phyloP scores from a whole-genome alignment of 2,888 invertebrate species.

The Sinodicranocentrus sp. region DNA sequence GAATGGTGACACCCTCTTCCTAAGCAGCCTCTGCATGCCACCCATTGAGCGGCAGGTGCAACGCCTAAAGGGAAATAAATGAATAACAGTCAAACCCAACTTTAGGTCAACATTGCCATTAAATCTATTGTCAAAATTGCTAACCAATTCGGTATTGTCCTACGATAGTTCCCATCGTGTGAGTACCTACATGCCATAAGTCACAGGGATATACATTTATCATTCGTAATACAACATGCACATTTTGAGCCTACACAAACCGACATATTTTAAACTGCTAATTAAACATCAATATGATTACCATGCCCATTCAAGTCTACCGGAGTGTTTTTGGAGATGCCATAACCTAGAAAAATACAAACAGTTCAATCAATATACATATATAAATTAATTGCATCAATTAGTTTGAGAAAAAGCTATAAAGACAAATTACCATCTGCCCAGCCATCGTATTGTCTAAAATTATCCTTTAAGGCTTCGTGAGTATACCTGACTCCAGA shows the following conservation, averaged over 20 bases:
- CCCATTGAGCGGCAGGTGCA: constrained; percentile 45
- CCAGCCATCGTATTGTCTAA: constrained; percentile 22
- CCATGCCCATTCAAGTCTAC: constrained; percentile 36
- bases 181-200: too few species aligned
- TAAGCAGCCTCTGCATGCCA: constrained; percentile 34
- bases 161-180: constrained; percentile 44
- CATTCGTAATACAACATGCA: too few species aligned
- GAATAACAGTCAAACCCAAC: too few species aligned
- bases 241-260: too few species aligned
- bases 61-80: too few species aligned
- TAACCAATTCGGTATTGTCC: constrained; percentile 29
- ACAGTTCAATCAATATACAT: too few species aligned
- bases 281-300: background rate
- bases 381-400: background rate
- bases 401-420: background rate
- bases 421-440: constrained; percentile 16
- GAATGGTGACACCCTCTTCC: background rate
- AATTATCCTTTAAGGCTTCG: constrained; percentile 5
- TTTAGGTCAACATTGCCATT: background rate
- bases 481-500: constrained; percentile 33
- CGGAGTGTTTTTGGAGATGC: too few species aligned
- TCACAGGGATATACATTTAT: too few species aligned
- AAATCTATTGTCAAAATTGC: background rate
- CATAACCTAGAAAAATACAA: too few species aligned
- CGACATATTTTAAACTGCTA: too few species aligned